Evolutionary conservation across 30 jellyfish, hydroid and myxozoan species (phyloP), one percentile per base, ranked within the genome.

Genomic region (Nemopilema nomurai): DNA sequence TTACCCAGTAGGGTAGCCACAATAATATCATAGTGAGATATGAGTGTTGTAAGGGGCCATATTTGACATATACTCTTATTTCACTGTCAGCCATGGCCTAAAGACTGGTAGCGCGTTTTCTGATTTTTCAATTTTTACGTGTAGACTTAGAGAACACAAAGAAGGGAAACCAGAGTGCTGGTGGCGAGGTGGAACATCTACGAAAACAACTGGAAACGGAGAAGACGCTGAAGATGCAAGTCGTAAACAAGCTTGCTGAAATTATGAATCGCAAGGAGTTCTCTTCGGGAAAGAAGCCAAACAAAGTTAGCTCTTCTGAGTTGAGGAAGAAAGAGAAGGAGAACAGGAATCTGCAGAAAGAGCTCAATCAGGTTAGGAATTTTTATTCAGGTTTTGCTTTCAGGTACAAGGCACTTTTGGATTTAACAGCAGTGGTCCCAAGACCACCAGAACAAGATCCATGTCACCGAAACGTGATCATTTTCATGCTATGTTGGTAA

Each of bases 321-420:
- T 49, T 92, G 81, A 92, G 90, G 82, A 92, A 92, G 84, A 92
- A 92, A 49, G 98, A 92, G 51, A 87, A 87, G 79, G 98, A 92
- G 33, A 92, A 92, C 70, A 70, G 94, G 63, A 92, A 86, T 20
- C 82, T 92, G 4, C 96, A 86, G 62, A 52, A 84, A 31, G 91
- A 80, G 41, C 62, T 92, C 22, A 78, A 72, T 53, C 96, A 92
- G 96, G 98, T 92, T 0, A 18, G 85, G n/a, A n/a, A n/a, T n/a
- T n/a, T n/a, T n/a, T n/a, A n/a, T n/a, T n/a, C n/a, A n/a, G n/a
- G n/a, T n/a, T n/a, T n/a, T n/a, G n/a, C n/a, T n/a, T n/a, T n/a
- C n/a, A n/a, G n/a, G n/a, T n/a, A n/a, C n/a, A n/a, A n/a, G n/a
- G n/a, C n/a, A n/a, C n/a, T n/a, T n/a, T n/a, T n/a, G n/a, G n/a